A percentile compares a stretch with the other conserved stretches of the same genome.
phyloP scores from a whole-genome alignment of 2,888 invertebrate genomes.

The Mythimna vitellina region DNA sequence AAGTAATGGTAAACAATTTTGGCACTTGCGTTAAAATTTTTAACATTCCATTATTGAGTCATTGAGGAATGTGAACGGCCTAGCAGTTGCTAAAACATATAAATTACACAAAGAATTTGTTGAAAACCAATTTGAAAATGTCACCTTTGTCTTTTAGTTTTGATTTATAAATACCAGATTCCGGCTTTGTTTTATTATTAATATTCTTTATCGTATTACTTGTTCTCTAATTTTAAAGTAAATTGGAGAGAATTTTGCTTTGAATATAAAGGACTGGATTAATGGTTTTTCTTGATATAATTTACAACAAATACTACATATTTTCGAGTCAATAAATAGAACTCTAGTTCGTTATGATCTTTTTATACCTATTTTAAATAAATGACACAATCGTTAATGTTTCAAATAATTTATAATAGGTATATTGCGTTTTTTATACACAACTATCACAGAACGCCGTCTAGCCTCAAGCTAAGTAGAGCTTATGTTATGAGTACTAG shows the following conservation, averaged over 20 bases:
- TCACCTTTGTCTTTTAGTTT: conserved; percentile 32
- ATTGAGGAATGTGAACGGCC: conserved; percentile 41
- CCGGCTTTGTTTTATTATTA: conserved; percentile 15
- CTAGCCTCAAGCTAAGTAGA: no score
- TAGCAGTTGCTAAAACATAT: conserved; percentile 35
- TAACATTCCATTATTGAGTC: conserved; percentile 56
- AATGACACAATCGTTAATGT: conserved; percentile 2
- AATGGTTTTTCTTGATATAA: neutral
- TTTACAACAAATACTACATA: neutral
- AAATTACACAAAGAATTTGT: conserved; percentile 44
- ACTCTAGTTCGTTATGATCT: neutral
- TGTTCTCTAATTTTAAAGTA: conserved; percentile 9
- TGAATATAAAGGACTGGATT: neutral
- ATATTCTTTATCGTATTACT: conserved; percentile 9
- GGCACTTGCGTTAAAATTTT: conserved; percentile 61
- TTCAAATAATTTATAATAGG: neutral
- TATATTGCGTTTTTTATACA: neutral
- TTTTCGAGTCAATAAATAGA: neutral
- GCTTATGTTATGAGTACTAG: no score
- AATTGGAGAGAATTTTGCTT: neutral
- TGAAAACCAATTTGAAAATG: conserved; percentile 32
- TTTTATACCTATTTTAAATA: neutral
- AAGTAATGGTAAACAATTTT: conserved; percentile 52
- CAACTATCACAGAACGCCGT: no score
- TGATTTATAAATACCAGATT: conserved; percentile 28